Base-by-base conservation (phyloP, 2,113 vertebrate genomes). In the Corythornis madagascariensis region DNA sequence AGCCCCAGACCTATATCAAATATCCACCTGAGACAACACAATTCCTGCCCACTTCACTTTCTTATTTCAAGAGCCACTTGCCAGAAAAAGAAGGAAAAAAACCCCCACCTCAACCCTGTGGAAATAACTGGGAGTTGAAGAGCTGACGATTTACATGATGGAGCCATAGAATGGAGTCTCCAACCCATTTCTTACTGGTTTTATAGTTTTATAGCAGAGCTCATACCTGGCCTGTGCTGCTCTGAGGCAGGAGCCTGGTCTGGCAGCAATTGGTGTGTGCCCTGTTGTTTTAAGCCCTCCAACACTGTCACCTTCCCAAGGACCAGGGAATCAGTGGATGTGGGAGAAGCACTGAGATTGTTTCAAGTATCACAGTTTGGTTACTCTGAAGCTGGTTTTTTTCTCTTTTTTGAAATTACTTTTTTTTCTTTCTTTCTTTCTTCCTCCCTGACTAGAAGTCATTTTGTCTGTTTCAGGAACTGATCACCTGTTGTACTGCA, bases 71-170 rank as follows among this genome's bases (percentile, higher is more conserved):
- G 13, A 33, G 17, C 53, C 15, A 2, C 52, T 38, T 59, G 25
- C 33, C n/a, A 13, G 21, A 6, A 38, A 59, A 71, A 61, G 33
- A 11, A n/a, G 29, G 13, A 40, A 40, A 18, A 42, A 20, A 16
- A 2, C 3, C 24, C 35, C 35, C 7, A 35, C 35, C 35, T 35
- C 35, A 16, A 17, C 17, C 15, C 24, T 11, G 3, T 1, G 4
- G 50, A 16, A 71, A 24, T 4, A 9, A 4, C 6, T 0, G 50
- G 60, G 72, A 28, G 50, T 3, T 4, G 57, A 20, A 13, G 64
- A 50, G 29, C 56, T 4, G 57, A 19, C 5, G 6, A 13, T 8
- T 57, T 4, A 3, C 18, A 12, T 3, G 1, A 2, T 7, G 2
- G 43, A 59, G 73, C 52, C 73, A 16, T 0, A 22, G 48, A 11